A percentile compares a stretch with the other conserved stretches of the same genome.
phyloP scores from a whole-genome alignment of 2,888 invertebrate species.

The Drosophila peninsularis region DNA sequence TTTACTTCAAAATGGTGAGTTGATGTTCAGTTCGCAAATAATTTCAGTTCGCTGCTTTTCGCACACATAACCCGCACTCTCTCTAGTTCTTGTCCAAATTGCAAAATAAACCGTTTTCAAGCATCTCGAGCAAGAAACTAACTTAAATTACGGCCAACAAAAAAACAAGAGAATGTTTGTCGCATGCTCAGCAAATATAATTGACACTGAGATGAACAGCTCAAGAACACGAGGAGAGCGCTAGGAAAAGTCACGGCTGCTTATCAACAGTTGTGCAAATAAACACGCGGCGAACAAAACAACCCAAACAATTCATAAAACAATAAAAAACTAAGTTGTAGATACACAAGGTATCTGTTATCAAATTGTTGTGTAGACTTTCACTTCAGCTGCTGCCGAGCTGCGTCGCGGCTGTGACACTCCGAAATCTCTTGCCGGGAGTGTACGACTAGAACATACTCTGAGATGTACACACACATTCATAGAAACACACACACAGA shows the following conservation, averaged over 20 bases:
- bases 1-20: not conserved
- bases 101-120: constrained; percentile 3
- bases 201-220: constrained; percentile 32
- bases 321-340: not conserved
- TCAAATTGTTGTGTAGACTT: constrained; percentile 32
- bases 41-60: not conserved
- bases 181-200: constrained; percentile 13
- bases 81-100: not conserved
- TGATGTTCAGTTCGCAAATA: not conserved
- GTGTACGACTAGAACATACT: not conserved
- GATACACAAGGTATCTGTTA: constrained; percentile 8
- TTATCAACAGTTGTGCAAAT: constrained; percentile 46
- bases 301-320: constrained; percentile 8
- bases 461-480: too few species aligned
- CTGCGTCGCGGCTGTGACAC: too few species aligned
- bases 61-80: not conserved
- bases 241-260: constrained; percentile 27
- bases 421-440: too few species aligned
- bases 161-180: not conserved
- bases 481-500: too few species aligned
- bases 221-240: constrained; percentile 5
- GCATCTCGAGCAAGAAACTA: constrained; percentile 13
- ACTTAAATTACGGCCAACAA: constrained; percentile 3
- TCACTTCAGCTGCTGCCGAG: constrained; percentile 20
- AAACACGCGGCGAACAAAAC: not conserved